A percentile compares a stretch with the other conserved stretches of the same genome.
Evolutionary conservation across 2,113 vertebrate genomes (phyloP).

Genomic region (Setophaga petechia): DNA sequence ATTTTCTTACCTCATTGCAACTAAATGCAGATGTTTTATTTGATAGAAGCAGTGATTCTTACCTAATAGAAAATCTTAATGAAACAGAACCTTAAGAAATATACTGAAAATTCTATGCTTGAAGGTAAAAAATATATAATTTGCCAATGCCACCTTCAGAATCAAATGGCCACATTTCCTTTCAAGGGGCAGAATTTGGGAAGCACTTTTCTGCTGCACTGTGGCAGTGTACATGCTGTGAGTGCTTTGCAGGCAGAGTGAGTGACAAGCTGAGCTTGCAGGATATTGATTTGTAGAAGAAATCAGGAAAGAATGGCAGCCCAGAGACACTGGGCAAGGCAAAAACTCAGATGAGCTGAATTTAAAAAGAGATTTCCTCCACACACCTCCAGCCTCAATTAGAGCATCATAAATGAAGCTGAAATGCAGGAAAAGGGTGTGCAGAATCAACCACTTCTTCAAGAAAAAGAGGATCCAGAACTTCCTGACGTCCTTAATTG

Average conservation of each 20-base stretch:
- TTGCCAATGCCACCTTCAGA: background rate
- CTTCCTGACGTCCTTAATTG: background rate
- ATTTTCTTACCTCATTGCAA: background rate
- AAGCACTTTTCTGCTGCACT: background rate
- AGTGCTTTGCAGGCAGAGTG: background rate
- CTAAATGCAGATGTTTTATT: background rate
- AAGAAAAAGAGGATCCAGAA: background rate
- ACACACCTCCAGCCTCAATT: conserved; percentile 12
- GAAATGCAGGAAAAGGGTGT: background rate
- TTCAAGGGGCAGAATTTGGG: background rate
- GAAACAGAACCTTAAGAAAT: background rate
- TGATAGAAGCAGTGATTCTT: background rate
- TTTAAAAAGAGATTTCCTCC: background rate
- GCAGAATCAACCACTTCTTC: background rate
- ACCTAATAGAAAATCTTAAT: background rate
- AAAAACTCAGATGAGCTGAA: conserved; percentile 3
- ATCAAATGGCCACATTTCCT: background rate
- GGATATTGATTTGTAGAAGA: background rate
- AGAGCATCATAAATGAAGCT: background rate
- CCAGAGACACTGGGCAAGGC: background rate
- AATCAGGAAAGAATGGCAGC: background rate
- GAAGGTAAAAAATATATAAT: background rate
- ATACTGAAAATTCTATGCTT: background rate
- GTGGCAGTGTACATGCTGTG: background rate
- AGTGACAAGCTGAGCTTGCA: background rate